phyloP scores from a whole-genome alignment of 2,113 vertebrate species.

The Pipa parva region DNA sequence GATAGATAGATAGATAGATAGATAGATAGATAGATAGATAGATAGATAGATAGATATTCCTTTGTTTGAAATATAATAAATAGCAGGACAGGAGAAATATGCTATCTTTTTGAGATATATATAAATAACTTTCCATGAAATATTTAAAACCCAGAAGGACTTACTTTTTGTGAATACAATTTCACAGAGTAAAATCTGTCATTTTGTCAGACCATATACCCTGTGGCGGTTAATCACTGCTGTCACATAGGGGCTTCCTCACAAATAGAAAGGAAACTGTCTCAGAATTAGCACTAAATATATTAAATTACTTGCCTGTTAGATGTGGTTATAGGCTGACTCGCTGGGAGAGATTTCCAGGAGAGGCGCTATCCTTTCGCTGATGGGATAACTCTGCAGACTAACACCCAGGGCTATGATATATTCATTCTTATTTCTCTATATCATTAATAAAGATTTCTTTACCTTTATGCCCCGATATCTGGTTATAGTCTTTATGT shows the following conservation, averaged over 20 bases:
- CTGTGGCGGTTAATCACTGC: slow-evolving; percentile 41
- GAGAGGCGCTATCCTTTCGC: no score
- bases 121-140: slow-evolving; percentile 46
- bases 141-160: slow-evolving; percentile 47
- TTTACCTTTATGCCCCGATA: no score
- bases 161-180: slow-evolving; percentile 45
- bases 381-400: no score
- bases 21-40: no score
- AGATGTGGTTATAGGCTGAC: slow-evolving; percentile 30
- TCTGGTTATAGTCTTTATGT: no score
- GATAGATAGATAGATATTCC: no score
- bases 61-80: not conserved
- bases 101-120: slow-evolving; percentile 38
- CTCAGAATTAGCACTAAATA: slow-evolving; percentile 8
- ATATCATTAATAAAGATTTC: no score
- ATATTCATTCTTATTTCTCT: no score
- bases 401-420: no score
- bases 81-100: slow-evolving; percentile 15
- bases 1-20: no score
- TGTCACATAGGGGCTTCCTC: slow-evolving; percentile 15
- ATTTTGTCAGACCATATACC: slow-evolving; percentile 45
- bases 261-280: slow-evolving; percentile 2
- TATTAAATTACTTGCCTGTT: slow-evolving; percentile 21
- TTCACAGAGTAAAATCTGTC: slow-evolving; percentile 40
- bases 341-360: not conserved